Evolutionary conservation across 1,140 invertebrate genomes (phyloP).

Genomic region (Ips nitidus): DNA sequence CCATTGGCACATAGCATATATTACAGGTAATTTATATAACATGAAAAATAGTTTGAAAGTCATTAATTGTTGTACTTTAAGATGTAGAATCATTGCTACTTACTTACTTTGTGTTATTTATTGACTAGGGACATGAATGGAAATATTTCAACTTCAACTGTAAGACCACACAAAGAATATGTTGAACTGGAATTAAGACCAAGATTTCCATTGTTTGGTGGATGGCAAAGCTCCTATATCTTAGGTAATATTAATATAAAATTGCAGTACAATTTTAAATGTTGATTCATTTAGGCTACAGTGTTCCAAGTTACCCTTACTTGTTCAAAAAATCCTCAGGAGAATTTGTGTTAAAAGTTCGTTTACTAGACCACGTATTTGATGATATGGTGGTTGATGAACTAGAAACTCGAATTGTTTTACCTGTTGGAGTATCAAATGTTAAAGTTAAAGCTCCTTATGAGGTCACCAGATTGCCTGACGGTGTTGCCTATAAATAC

Average conservation of each 20-base stretch:
- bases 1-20: constrained; percentile 64
- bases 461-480: constrained; percentile 69
- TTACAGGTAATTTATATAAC: constrained; percentile 38
- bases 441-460: constrained; percentile 85
- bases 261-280: background rate
- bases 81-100: constrained; percentile 11
- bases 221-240: constrained; percentile 97
- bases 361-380: constrained; percentile 92
- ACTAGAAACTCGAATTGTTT: constrained; percentile 84
- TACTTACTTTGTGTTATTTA: constrained; percentile 50
- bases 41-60: background rate
- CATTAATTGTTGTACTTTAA: background rate
- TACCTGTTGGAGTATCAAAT: constrained; percentile 89
- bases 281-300: constrained; percentile 72
- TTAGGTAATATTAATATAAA: constrained; percentile 52
- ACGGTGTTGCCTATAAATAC: constrained; percentile 88
- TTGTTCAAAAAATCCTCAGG: constrained; percentile 72
- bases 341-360: constrained; percentile 87
- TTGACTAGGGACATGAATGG: constrained; percentile 86
- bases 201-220: constrained; percentile 96
- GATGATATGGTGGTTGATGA: constrained; percentile 97
- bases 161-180: constrained; percentile 82
- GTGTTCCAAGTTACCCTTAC: constrained; percentile 96
- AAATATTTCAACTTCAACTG: constrained; percentile 97
- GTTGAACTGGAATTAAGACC: constrained; percentile 94